A percentile compares a stretch with the other conserved stretches of the same genome.
Evolutionary conservation across 2,797 vertebrate species (phyloP).

Genomic region (Poeciliopsis gracilis): DNA sequence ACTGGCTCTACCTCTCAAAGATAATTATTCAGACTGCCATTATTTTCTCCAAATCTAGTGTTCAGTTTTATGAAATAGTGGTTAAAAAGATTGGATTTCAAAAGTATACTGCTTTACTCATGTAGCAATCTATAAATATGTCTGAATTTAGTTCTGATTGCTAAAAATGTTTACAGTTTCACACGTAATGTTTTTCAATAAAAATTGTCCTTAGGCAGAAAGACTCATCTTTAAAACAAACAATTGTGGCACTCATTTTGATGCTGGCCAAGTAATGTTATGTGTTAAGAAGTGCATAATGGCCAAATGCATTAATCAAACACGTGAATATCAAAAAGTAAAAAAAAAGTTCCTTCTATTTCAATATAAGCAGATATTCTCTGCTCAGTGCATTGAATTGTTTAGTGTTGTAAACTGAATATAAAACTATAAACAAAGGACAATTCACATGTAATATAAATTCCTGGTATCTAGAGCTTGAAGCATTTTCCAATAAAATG

Average conservation of each 20-base stretch:
- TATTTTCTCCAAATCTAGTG: not conserved
- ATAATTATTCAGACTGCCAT: not conserved
- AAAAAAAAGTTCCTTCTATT: not conserved
- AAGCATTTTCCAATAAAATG: constrained; percentile 21
- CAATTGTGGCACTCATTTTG: not conserved
- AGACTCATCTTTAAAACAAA: constrained; percentile 16
- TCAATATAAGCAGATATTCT: not conserved
- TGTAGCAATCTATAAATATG: constrained; percentile 9
- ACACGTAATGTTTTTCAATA: constrained; percentile 26
- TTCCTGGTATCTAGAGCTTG: not conserved
- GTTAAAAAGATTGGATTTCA: not conserved
- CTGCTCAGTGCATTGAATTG: not conserved
- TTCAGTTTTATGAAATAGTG: not conserved
- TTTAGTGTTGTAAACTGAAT: not conserved
- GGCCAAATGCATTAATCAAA: not conserved
- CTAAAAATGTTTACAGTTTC: constrained; percentile 7
- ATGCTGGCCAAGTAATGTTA: not conserved
- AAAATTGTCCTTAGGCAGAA: constrained; percentile 21
- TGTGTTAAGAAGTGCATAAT: not conserved
- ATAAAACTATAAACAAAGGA: not conserved
- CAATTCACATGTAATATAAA: not conserved
- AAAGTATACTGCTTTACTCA: constrained; percentile 2
- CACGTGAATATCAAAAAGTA: not conserved
- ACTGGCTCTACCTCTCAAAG: not conserved
- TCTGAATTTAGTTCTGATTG: constrained; percentile 37